phyloP scores from a whole-genome alignment of 2,797 vertebrate genomes.

The Syngnathus rostellatus region DNA sequence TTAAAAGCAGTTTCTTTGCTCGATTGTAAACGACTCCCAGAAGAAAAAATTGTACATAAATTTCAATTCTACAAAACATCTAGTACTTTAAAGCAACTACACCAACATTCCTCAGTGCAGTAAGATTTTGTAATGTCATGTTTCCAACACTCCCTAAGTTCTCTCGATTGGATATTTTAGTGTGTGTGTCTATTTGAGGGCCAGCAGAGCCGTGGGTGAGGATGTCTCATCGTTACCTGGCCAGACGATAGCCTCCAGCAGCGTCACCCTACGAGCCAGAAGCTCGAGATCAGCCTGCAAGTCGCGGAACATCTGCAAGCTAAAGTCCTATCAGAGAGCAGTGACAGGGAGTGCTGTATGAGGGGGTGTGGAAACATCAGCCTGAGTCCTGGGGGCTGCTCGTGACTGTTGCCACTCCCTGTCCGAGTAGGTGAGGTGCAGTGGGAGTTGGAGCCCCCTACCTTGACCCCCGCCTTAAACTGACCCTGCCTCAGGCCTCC shows the following conservation, averaged over 20 bases:
- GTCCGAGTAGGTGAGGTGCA: slow-evolving; percentile 34
- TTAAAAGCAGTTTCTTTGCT: not conserved
- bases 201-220: slow-evolving; percentile 42
- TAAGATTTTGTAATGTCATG: slow-evolving; percentile 10
- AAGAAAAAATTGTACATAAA: slow-evolving; percentile 15
- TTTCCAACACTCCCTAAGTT: slow-evolving; percentile 15
- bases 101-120: slow-evolving; percentile 26
- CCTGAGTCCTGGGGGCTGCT: slow-evolving; percentile 60
- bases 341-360: slow-evolving; percentile 66
- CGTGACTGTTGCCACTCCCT: slow-evolving; percentile 53
- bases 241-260: slow-evolving; percentile 99
- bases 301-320: slow-evolving; percentile 93
- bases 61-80: slow-evolving; percentile 22
- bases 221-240: slow-evolving; percentile 84
- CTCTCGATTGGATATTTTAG: not conserved
- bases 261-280: slow-evolving; percentile 98
- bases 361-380: slow-evolving; percentile 50
- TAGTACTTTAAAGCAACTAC: slow-evolving; percentile 8
- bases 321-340: slow-evolving; percentile 96
- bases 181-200: slow-evolving; percentile 16
- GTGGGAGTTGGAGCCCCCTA: slow-evolving; percentile 35
- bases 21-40: slow-evolving; percentile 8
- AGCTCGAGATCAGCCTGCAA: slow-evolving; percentile 97
- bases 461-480: slow-evolving; percentile 65
- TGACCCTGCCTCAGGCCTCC: slow-evolving; percentile 74